Percentiles rank a stretch among this genome's conserved stretches.
phyloP scores from a whole-genome alignment of 1,140 invertebrate genomes.

The Agrilus planipennis region DNA sequence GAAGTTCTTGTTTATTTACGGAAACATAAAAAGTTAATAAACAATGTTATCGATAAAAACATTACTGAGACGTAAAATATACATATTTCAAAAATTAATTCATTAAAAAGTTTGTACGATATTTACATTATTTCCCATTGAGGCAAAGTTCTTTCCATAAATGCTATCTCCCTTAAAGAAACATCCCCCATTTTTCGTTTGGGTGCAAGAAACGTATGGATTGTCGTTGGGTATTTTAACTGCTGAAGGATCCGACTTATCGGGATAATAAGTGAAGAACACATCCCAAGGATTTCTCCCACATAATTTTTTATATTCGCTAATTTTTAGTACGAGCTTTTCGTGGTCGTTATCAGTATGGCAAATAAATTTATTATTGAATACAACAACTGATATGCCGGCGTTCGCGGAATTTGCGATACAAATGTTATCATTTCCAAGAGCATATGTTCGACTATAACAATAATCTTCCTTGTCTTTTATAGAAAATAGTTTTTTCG shows the following conservation, averaged over 20 bases:
- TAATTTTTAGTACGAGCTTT: background rate
- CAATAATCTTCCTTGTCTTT: background rate
- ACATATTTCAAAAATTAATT: background rate
- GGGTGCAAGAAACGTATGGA: slow-evolving; percentile 1
- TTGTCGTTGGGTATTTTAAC: slow-evolving; percentile 6
- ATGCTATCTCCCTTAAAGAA: slow-evolving; percentile 2
- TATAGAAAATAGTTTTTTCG: background rate
- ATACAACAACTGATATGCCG: background rate
- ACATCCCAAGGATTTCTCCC: background rate
- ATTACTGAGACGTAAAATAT: slow-evolving; percentile 4
- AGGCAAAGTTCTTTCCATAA: background rate
- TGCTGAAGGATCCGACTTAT: background rate
- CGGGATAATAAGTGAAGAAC: slow-evolving; percentile 4
- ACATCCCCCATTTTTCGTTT: background rate
- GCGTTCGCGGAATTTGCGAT: background rate
- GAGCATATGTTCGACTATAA: background rate
- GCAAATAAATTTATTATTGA: background rate
- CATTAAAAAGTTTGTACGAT: slow-evolving; percentile 2
- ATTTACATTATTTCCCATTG: background rate
- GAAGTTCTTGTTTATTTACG: no score
- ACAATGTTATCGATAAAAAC: no score
- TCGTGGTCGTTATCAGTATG: background rate
- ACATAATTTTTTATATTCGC: background rate
- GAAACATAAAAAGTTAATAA: no score
- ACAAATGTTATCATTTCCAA: background rate